Evolutionary conservation across 2,797 vertebrate species (phyloP).

Genomic region (Etheostoma nigrum): DNA sequence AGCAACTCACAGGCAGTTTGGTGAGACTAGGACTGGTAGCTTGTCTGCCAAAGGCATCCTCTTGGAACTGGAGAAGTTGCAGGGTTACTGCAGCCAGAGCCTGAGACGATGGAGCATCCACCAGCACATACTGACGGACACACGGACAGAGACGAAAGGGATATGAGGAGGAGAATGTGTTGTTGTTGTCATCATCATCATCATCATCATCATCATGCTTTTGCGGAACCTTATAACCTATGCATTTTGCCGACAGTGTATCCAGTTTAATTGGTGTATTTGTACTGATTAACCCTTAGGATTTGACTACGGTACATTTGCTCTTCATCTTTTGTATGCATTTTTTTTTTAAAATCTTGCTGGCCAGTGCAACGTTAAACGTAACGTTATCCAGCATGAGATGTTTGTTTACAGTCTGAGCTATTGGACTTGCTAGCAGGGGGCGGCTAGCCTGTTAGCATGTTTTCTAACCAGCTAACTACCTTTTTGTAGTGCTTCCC

Average conservation of each 20-base stretch:
- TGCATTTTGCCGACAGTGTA: background rate
- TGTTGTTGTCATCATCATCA: background rate
- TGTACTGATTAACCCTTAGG: background rate
- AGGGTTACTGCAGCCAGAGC: constrained; percentile 91
- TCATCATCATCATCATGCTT: background rate
- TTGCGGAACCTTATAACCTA: background rate
- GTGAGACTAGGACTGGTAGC: constrained; percentile 91
- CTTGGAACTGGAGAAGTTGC: constrained; percentile 97
- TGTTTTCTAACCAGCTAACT: constrained; percentile 44
- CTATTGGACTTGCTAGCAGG: constrained; percentile 41
- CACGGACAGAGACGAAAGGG: background rate
- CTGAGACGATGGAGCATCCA: constrained; percentile 95
- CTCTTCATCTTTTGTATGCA: background rate
- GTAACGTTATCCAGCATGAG: constrained; percentile 15
- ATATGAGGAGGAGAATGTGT: background rate
- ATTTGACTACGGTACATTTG: background rate
- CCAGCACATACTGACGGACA: constrained; percentile 88
- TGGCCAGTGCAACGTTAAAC: constrained; percentile 2
- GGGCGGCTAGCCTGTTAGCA: constrained; percentile 59
- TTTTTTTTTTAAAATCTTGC: background rate
- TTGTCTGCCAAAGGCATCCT: constrained; percentile 94
- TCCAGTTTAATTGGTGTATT: background rate
- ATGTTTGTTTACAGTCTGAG: constrained; percentile 72
- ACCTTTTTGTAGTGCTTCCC: constrained; percentile 98
- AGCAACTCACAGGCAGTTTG: constrained; percentile 92